Conservation (phyloP, 92 coral and sea anemone species). For the Hydrozoanthus gracilis region DNA sequence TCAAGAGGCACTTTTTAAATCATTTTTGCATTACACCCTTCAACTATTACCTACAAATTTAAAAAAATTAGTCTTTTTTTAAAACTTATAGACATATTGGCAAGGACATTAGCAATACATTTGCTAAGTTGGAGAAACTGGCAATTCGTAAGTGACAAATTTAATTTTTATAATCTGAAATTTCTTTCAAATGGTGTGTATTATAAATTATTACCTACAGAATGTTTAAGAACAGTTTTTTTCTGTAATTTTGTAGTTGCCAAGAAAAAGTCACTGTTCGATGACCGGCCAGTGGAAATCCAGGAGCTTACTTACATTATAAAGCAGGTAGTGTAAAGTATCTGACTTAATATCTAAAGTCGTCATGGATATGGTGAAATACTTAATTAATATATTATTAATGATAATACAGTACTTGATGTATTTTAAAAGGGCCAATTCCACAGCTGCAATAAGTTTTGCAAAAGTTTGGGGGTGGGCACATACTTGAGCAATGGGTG, state of each 20-base stretch:
- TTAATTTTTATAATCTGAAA: background rate
- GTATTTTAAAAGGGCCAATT: no score
- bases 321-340: constrained; percentile 73
- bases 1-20: background rate
- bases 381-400: no score
- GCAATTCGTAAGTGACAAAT: constrained; percentile 86
- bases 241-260: constrained; percentile 74
- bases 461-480: no score
- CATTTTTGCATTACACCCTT: no score
- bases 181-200: background rate
- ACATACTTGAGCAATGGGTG: no score
- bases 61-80: background rate
- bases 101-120: constrained; percentile 92
- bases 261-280: constrained; percentile 96
- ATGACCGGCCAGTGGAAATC: constrained; percentile 99
- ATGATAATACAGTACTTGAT: no score
- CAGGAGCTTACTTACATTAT: constrained; percentile 97
- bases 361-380: no score
- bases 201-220: background rate
- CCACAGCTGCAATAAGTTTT: no score
- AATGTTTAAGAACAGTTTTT: background rate
- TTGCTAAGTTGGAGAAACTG: constrained; percentile 95
- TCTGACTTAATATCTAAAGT: no score
- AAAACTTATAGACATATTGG: constrained; percentile 82
- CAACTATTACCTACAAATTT: background rate